Conservation (phyloP, 2,888 invertebrate species). For the Branchinecta sandiegonensis region DNA sequence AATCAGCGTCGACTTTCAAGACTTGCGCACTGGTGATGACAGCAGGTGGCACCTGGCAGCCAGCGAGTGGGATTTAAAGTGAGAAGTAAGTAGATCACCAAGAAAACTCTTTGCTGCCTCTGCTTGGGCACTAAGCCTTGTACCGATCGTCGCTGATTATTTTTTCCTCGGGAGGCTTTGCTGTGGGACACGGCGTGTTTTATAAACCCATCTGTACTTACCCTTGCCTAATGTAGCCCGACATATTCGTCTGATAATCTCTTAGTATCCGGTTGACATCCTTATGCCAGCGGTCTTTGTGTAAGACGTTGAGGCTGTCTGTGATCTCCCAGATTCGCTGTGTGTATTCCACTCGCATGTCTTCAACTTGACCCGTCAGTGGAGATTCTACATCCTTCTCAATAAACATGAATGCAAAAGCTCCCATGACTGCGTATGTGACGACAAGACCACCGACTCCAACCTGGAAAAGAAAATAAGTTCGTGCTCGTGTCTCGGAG, state of each 20-base stretch:
- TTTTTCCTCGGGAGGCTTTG: too few relatives aligned
- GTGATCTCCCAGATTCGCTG: slow-evolving; percentile 51
- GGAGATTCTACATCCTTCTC: slow-evolving; percentile 44
- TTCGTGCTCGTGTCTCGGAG: background rate
- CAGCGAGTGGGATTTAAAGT: too few relatives aligned
- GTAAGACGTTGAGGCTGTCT: slow-evolving; percentile 48
- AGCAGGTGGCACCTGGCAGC: too few relatives aligned
- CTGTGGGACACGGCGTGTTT: too few relatives aligned
- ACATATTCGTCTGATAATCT: slow-evolving; percentile 39
- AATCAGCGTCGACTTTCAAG: too few relatives aligned
- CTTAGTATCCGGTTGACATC: slow-evolving; percentile 28
- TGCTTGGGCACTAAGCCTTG: too few relatives aligned
- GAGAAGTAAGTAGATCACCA: too few relatives aligned
- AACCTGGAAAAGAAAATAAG: slow-evolving; percentile 24
- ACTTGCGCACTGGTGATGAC: too few relatives aligned
- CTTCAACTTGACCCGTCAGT: slow-evolving; percentile 34
- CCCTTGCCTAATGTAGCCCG: slow-evolving; percentile 15
- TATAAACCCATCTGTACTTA: background rate
- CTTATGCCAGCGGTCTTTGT: slow-evolving; percentile 36
- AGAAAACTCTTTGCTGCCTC: too few relatives aligned
- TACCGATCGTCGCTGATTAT: too few relatives aligned
- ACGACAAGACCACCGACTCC: slow-evolving; percentile 77
- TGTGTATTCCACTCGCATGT: slow-evolving; percentile 34
- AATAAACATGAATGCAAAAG: slow-evolving; percentile 61
- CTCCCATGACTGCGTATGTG: slow-evolving; percentile 70